Conservation (phyloP, 2,113 vertebrate species). For the Cavia aperea region DNA sequence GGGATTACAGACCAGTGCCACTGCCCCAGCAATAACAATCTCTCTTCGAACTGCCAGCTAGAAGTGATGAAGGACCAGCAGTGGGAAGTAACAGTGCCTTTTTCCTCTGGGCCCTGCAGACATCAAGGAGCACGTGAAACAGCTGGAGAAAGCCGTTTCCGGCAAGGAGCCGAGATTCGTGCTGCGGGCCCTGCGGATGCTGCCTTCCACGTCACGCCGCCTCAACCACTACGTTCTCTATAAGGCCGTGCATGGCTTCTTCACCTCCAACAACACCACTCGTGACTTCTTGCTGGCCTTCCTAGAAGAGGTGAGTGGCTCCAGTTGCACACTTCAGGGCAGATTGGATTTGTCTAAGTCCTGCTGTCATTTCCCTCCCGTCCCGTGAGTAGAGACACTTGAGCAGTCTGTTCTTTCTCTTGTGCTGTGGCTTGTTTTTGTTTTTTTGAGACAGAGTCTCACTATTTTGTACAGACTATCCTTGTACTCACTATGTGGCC, state of each 20-base stretch:
- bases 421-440: background rate
- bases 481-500: background rate
- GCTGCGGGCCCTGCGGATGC: conserved; percentile 87
- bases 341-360: background rate
- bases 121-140: conserved; percentile 96
- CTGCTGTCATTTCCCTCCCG: background rate
- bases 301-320: conserved; percentile 86
- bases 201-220: conserved; percentile 93
- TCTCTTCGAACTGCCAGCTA: background rate
- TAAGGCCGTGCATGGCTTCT: conserved; percentile 90
- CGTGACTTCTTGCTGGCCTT: conserved; percentile 90
- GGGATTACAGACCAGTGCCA: background rate
- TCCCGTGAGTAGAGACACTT: background rate
- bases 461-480: background rate
- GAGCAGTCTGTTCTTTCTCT: background rate
- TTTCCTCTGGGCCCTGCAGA: conserved; percentile 73
- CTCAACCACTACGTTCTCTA: conserved; percentile 93
- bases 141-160: conserved; percentile 94
- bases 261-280: conserved; percentile 85
- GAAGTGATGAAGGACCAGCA: background rate
- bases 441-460: background rate
- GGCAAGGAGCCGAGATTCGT: conserved; percentile 97
- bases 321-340: background rate
- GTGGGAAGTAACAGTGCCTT: background rate
- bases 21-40: background rate